phyloP scores from a whole-genome alignment of 2,797 vertebrate genomes.

The Pelobates cultripes region DNA sequence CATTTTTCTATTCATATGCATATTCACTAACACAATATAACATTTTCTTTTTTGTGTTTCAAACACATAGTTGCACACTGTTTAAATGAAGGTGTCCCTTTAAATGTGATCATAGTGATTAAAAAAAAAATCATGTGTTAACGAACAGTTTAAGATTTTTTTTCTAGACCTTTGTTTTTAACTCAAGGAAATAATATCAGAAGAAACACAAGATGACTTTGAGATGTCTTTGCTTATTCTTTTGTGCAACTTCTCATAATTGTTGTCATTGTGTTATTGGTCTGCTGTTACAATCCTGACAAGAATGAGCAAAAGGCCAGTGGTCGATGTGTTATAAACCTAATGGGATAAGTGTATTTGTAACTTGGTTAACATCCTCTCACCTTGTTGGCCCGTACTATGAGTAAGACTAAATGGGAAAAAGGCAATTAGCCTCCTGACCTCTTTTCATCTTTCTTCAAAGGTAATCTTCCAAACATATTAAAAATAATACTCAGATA shows the following conservation, averaged over 20 bases:
- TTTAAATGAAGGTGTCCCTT: too few species aligned
- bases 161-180: background rate
- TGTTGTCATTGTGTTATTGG: slow-evolving; percentile 24
- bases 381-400: slow-evolving; percentile 39
- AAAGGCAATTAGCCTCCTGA: slow-evolving; percentile 47
- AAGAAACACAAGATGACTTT: slow-evolving; percentile 26
- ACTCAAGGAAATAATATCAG: background rate
- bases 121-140: too few species aligned
- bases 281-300: slow-evolving; percentile 21
- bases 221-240: slow-evolving; percentile 36
- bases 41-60: too few species aligned
- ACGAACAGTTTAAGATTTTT: too few species aligned
- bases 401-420: slow-evolving; percentile 41
- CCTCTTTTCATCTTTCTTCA: slow-evolving; percentile 39
- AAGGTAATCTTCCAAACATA: slow-evolving; percentile 26
- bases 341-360: slow-evolving; percentile 50
- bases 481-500: slow-evolving; percentile 8
- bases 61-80: too few species aligned
- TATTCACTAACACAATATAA: too few species aligned
- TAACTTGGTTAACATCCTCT: slow-evolving; percentile 46
- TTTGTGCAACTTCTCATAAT: slow-evolving; percentile 10
- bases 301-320: slow-evolving; percentile 36
- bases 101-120: too few species aligned
- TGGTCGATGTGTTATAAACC: slow-evolving; percentile 42
- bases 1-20: too few species aligned